A percentile compares a stretch with the other conserved stretches of the same genome.
Evolutionary conservation across 1,140 invertebrate species (phyloP).

Genomic region (Orchesella cincta): DNA sequence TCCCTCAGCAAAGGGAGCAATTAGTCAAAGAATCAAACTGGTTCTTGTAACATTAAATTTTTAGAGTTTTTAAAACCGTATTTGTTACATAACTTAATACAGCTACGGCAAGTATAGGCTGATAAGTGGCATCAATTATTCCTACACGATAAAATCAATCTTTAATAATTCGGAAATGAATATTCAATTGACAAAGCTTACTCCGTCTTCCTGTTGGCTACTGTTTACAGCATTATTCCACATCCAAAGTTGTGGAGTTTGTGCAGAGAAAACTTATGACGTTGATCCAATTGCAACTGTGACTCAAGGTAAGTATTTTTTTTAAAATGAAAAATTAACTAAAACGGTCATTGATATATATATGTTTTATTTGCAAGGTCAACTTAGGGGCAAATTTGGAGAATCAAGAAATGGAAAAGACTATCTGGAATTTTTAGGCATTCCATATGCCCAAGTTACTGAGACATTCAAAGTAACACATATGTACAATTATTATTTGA

Average conservation of each 20-base stretch:
- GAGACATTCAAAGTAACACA: slow-evolving; percentile 38
- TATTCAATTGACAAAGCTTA: neutral
- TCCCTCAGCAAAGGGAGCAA: too few species aligned
- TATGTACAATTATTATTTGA: neutral
- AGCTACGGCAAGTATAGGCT: too few species aligned
- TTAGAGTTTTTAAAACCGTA: too few species aligned
- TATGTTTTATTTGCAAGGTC: slow-evolving; percentile 33
- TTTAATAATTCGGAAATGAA: too few species aligned
- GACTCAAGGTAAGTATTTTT: too few species aligned
- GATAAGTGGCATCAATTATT: too few species aligned
- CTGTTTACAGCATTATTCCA: neutral
- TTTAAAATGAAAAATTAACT: too few species aligned
- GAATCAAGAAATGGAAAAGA: slow-evolving; percentile 33
- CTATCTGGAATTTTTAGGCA: slow-evolving; percentile 40
- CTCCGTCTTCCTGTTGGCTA: neutral
- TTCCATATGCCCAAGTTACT: slow-evolving; percentile 40
- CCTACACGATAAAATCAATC: too few species aligned
- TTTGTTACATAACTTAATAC: too few species aligned
- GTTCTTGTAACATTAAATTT: too few species aligned
- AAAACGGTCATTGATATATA: too few species aligned
- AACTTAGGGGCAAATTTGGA: slow-evolving; percentile 33
- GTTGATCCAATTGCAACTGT: slow-evolving; percentile 18
- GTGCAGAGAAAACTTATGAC: neutral
- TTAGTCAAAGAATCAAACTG: too few species aligned
- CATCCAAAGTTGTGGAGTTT: neutral